These are phyloP conservation scores for Nycticebus coucang DNA, from an alignment of 2,113 vertebrate species.

Conservation along the genomic window DNA sequence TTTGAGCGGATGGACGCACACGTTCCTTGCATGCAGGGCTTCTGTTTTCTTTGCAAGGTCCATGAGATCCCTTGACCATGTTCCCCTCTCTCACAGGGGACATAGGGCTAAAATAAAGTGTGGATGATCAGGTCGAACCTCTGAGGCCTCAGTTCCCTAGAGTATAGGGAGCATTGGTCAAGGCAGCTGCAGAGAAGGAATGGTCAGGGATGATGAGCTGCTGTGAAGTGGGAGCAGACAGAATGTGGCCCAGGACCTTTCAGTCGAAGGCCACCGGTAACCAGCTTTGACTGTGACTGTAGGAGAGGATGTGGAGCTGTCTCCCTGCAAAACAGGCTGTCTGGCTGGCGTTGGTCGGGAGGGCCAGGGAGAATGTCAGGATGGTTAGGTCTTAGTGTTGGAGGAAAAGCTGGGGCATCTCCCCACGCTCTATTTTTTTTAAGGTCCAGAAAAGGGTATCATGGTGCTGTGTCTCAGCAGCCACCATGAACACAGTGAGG, in stretches of 20 bases:
- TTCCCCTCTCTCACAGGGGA: accelerated
- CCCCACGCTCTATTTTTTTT: accelerated
- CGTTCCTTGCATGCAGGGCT: not conserved
- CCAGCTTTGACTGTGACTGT: not conserved
- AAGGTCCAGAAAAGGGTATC: not conserved
- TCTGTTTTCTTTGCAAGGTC: accelerated
- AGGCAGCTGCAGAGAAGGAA: not conserved
- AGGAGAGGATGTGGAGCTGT: accelerated
- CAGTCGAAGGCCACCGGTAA: accelerated
- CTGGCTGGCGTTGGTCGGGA: accelerated
- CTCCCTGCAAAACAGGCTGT: not conserved
- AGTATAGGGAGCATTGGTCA: not conserved
- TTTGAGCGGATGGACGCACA: not conserved
- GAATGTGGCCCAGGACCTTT: not conserved
- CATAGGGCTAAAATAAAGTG: not conserved
- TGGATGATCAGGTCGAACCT: not conserved
- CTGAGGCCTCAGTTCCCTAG: not conserved
- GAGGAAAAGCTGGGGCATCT: accelerated
- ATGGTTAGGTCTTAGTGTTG: accelerated
- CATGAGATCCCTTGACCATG: accelerated
- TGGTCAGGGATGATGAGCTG: accelerated
- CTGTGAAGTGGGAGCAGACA: accelerated
- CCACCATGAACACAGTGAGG: slow-evolving; percentile 64
- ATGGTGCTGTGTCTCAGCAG: slow-evolving; percentile 31
- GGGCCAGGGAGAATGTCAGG: accelerated